Percentiles rank a stretch among this genome's conserved stretches.
These are phyloP conservation scores for Psephotus haematonotus DNA, from an alignment of 2,113 vertebrate species.

Conservation along the genomic window DNA sequence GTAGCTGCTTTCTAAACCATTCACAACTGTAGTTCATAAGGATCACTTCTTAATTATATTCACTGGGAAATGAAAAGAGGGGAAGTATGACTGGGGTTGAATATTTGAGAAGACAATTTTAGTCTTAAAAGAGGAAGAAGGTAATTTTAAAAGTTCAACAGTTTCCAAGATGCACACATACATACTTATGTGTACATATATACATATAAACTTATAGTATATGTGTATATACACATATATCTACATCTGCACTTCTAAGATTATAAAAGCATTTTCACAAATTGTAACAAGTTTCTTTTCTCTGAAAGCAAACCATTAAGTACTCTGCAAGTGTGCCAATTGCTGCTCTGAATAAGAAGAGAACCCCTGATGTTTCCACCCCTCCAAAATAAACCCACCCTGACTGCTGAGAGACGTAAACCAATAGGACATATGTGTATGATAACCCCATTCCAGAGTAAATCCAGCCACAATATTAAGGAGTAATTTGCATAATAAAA, in stretches of 20 bases:
- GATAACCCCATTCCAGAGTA: conserved; percentile 40
- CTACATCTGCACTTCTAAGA: not conserved
- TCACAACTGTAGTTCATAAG: not conserved
- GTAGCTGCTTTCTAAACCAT: not conserved
- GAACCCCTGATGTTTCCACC: conserved; percentile 13
- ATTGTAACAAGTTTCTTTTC: not conserved
- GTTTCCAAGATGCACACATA: not conserved
- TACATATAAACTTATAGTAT: not conserved
- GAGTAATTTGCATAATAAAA: conserved; percentile 53
- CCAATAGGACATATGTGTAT: not conserved
- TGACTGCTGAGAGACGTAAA: not conserved
- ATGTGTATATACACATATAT: not conserved
- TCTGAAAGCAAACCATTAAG: conserved; percentile 36
- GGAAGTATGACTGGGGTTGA: not conserved
- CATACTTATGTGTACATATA: not conserved
- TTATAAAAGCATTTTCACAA: conserved; percentile 6
- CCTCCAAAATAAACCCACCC: conserved; percentile 41
- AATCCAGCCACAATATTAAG: conserved; percentile 13
- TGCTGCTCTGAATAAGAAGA: conserved; percentile 46
- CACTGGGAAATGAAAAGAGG: not conserved
- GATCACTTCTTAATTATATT: not conserved
- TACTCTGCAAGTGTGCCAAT: not conserved
- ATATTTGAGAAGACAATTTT: not conserved
- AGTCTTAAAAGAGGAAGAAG: not conserved
- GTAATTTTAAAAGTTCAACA: not conserved